These are phyloP conservation scores for Vimba vimba DNA, from an alignment of 2,113 vertebrate species.

Conservation along the genomic window DNA sequence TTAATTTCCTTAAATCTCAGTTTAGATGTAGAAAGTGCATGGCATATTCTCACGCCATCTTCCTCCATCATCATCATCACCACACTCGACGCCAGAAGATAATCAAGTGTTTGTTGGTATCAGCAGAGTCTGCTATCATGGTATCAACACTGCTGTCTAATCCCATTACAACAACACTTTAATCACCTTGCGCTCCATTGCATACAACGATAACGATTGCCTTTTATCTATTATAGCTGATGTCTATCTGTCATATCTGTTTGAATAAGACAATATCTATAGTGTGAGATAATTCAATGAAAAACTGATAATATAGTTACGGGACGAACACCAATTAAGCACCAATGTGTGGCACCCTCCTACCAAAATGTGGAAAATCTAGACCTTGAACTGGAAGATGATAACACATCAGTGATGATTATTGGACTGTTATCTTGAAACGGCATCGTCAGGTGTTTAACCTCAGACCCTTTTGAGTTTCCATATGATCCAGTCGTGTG, in stretches of 20 bases:
- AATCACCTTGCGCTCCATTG: background rate
- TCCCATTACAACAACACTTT: background rate
- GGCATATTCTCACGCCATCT: background rate
- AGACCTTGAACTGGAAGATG: background rate
- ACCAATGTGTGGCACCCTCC: background rate
- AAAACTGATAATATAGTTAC: background rate
- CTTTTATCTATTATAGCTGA: background rate
- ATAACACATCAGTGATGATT: background rate
- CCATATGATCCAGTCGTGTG: background rate
- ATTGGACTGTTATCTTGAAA: background rate
- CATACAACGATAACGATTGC: background rate
- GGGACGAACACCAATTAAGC: background rate
- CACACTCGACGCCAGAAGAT: background rate
- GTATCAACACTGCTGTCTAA: conserved; percentile 15
- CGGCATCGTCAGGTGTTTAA: background rate
- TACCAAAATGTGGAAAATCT: background rate
- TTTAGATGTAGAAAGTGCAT: background rate
- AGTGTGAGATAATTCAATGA: background rate
- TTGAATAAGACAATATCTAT: background rate
- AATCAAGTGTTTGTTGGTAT: background rate
- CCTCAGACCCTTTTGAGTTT: background rate
- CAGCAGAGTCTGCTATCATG: background rate
- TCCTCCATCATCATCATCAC: background rate
- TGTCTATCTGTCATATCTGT: background rate
- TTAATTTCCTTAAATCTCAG: no score